Conservation (phyloP, 2,113 vertebrate genomes). For the Aramus guarauna region DNA sequence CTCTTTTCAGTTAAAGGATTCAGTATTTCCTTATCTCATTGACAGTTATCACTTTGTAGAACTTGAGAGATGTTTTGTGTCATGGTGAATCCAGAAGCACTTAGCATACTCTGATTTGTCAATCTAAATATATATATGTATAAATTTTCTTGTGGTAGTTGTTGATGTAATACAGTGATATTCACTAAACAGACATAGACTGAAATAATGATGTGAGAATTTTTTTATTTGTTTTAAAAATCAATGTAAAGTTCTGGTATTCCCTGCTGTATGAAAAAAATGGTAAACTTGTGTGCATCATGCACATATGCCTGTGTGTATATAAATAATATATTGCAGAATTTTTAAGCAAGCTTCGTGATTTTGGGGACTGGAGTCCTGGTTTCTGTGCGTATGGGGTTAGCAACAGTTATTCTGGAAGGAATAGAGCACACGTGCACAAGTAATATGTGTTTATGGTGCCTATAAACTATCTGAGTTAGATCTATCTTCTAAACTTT, state of each 20-base stretch:
- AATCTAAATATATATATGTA: background rate
- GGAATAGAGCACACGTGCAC: background rate
- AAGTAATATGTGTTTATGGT: background rate
- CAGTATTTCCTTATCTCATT: background rate
- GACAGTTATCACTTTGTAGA: background rate
- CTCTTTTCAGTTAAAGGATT: background rate
- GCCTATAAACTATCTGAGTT: background rate
- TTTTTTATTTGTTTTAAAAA: background rate
- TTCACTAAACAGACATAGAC: background rate
- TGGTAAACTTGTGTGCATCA: background rate
- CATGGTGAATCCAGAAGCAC: background rate
- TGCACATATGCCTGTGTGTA: background rate
- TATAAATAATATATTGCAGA: background rate
- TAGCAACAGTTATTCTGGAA: background rate
- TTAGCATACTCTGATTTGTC: background rate
- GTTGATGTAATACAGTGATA: background rate
- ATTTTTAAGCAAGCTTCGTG: background rate
- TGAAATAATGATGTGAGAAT: background rate
- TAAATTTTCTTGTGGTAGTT: background rate
- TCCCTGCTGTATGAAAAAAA: background rate
- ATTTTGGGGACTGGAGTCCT: background rate
- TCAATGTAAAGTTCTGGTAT: background rate
- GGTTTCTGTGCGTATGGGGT: background rate
- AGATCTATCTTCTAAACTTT: background rate
- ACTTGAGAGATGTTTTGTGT: background rate